Evolutionary conservation across 2,113 vertebrate species (phyloP).

Genomic region (Perca fluviatilis): DNA sequence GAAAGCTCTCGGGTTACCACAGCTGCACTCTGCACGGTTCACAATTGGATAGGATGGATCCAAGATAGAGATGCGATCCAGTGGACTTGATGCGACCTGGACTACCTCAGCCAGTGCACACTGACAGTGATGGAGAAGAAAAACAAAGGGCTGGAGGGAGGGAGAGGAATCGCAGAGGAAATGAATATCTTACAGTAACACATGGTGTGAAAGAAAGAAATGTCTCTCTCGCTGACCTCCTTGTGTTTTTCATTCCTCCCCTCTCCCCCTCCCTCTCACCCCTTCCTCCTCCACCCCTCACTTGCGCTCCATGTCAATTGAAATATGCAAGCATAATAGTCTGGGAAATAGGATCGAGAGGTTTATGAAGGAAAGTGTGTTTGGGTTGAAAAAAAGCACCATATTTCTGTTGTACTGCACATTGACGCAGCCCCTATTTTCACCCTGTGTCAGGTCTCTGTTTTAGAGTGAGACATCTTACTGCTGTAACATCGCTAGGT

Average conservation of each 20-base stretch:
- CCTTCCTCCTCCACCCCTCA: slow-evolving; percentile 56
- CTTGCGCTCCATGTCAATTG: slow-evolving; percentile 55
- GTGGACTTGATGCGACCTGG: slow-evolving; percentile 72
- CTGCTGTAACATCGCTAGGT: too few relatives aligned
- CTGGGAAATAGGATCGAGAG: slow-evolving; percentile 69
- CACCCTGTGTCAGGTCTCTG: too few relatives aligned
- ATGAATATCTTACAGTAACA: slow-evolving; percentile 80
- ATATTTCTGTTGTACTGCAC: too few relatives aligned
- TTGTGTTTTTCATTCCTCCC: slow-evolving; percentile 76
- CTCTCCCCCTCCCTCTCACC: slow-evolving; percentile 33
- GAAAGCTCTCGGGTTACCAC: slow-evolving; percentile 66
- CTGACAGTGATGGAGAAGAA: slow-evolving; percentile 75
- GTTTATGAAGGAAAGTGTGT: slow-evolving; percentile 63
- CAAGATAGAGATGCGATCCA: slow-evolving; percentile 65
- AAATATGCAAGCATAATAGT: slow-evolving; percentile 79
- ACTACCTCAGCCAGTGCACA: slow-evolving; percentile 63
- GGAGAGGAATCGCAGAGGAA: slow-evolving; percentile 72
- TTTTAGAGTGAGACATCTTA: too few relatives aligned
- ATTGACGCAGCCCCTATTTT: too few relatives aligned
- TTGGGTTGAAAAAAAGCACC: slow-evolving; percentile 44
- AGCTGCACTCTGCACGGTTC: slow-evolving; percentile 71
- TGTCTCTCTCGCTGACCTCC: slow-evolving; percentile 71
- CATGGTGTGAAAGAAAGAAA: slow-evolving; percentile 81
- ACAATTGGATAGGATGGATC: slow-evolving; percentile 63
- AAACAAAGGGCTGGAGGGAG: slow-evolving; percentile 69